These are phyloP conservation scores for Carlito syrichta DNA, from an alignment of 2,113 vertebrate species.

Conservation along the genomic window DNA sequence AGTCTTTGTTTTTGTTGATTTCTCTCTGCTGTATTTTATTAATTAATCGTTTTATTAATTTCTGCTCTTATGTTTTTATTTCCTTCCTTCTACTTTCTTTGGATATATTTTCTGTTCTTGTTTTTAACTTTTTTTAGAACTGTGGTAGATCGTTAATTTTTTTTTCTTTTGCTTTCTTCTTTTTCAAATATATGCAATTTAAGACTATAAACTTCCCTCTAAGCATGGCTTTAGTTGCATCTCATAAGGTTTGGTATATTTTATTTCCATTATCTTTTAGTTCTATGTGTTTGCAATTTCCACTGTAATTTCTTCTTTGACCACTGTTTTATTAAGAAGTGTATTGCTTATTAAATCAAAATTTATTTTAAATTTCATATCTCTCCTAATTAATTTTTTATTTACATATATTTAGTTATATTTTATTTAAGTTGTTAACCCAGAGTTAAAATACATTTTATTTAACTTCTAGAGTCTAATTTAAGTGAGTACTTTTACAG, in stretches of 20 bases:
- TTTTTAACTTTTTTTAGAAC: background rate
- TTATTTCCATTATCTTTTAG: background rate
- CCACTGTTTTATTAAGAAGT: background rate
- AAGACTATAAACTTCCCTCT: background rate
- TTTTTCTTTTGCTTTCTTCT: too few relatives aligned
- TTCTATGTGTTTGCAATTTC: background rate
- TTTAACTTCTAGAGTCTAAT: background rate
- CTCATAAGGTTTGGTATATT: background rate
- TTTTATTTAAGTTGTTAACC: background rate
- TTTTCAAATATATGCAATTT: background rate
- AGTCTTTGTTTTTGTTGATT: background rate
- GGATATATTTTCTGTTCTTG: background rate
- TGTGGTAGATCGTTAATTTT: background rate
- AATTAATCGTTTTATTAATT: background rate
- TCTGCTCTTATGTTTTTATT: background rate
- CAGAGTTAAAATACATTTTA: background rate
- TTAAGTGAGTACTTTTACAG: background rate
- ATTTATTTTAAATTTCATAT: background rate
- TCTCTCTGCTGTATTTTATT: background rate
- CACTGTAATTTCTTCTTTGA: background rate
- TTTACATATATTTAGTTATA: background rate
- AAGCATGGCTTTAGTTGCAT: background rate
- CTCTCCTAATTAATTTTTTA: background rate
- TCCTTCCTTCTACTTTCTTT: background rate
- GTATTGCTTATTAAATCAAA: background rate